Evolutionary conservation across 2,113 vertebrate species (phyloP), one percentile per base, ranked within the genome.

Genomic region (Lophochroa leadbeateri): DNA sequence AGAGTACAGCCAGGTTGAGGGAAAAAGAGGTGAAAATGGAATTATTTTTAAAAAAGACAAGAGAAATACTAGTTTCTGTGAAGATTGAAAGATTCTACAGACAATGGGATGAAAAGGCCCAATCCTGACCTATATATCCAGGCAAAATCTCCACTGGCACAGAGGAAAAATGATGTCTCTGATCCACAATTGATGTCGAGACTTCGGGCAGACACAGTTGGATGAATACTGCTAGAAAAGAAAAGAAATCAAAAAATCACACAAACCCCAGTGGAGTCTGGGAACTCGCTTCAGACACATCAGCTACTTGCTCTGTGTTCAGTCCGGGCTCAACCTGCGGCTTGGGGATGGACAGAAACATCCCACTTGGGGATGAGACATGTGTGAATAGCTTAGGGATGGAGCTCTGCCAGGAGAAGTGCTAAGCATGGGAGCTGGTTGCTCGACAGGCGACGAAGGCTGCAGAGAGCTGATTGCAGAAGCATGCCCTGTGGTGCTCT

Each of bases 391-490:
- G 7, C 5, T 6, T 1, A 10, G 47, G 27, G 47, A 8, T 9
- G 52, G 61, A 13, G 53, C 41, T 72, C 11, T 82, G 82, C 57
- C 16, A 19, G 35, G 58, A 23, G 6, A 27, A 76, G 57, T 2
- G 0, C 43, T 4, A 7, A 12, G 13, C 1, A 0, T 1, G 2
- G 57, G 58, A 60, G 52, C 15, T 15, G 25, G 49, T 8, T 46
- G 14, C 24, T 6, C 0, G 0, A 39, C 43, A 20, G 57, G 6
- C 2, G 0, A 9, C 0, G 10, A 17, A n/a, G 24, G 58, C 55
- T 57, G 57, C n/a, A 0, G 10, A 6, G 3, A 12, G 37, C 24
- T 9, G 37, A 9, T 13, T 17, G 2, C 10, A 2, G 11, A 35
- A 25, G 31, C 10, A 3, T 0, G 7, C 7, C 9, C 68, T 2